Percentiles rank a stretch among this genome's conserved stretches.
These are phyloP conservation scores for Cyclura pinguis DNA, from an alignment of 2,797 vertebrate genomes.

Conservation along the genomic window DNA sequence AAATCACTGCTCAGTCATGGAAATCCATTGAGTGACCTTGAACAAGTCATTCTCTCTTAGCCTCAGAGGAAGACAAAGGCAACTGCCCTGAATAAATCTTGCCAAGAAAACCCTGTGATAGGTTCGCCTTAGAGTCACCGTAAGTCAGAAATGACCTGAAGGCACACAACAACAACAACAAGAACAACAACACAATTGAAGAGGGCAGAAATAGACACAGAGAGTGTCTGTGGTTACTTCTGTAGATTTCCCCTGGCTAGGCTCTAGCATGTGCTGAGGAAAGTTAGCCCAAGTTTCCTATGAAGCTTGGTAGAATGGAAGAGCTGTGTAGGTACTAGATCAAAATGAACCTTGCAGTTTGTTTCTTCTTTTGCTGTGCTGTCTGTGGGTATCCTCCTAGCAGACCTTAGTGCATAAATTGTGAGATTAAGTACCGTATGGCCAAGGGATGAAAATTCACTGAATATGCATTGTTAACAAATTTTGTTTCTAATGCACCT, in stretches of 20 bases:
- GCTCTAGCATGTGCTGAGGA: not conserved
- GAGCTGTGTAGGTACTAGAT: not conserved
- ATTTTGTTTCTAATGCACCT: not conserved
- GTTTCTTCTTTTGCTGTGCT: not conserved
- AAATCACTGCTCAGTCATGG: too few species aligned
- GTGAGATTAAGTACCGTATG: not conserved
- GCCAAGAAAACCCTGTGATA: too few species aligned
- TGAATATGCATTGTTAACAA: not conserved
- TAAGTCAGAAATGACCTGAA: too few species aligned
- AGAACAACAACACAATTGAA: not conserved
- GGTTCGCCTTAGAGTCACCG: too few species aligned
- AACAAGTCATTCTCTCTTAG: too few species aligned
- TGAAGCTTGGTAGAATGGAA: not conserved
- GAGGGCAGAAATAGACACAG: too few species aligned
- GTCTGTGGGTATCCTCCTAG: not conserved
- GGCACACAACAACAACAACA: too few species aligned
- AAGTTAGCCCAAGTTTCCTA: not conserved
- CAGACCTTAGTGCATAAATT: not conserved
- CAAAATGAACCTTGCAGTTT: not conserved
- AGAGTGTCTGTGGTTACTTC: not conserved
- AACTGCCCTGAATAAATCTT: too few species aligned
- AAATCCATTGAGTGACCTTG: too few species aligned
- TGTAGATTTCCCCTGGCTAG: not conserved
- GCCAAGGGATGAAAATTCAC: not conserved
- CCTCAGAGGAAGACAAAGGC: too few species aligned